Base-by-base conservation (phyloP, 1,140 invertebrate species). In the Chlorops oryzae region DNA sequence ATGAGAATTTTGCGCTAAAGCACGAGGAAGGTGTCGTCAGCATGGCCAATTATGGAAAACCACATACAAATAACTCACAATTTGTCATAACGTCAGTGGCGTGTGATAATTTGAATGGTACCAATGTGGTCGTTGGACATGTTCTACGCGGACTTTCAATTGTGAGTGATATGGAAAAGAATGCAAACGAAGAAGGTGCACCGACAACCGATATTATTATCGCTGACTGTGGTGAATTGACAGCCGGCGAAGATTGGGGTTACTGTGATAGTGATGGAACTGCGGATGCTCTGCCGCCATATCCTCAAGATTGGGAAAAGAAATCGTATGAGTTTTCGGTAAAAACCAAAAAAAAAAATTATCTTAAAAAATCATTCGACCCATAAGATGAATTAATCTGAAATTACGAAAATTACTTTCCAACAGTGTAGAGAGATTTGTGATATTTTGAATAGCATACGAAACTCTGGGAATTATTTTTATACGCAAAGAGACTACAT, bases 61-160 rank as follows among this genome's bases (percentile, higher is more conserved):
- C 83, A 3, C 80, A 96, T 68, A 88, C 87, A 34, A 97, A 96
- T 65, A 90, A 86, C 47, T 95, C 90, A 6, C 94, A 98, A 74
- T 98, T 98, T 75, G 94, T 96, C 61, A 90, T 98, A 18, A 93
- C 92, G 3, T 81, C 86, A 12, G 86, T 83, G 0, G 80, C 86
- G 5, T 90, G 89, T 59, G 76, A 82, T 22, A 93, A 96, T 60
- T 74, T 97, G 21, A 88, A 98, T 73, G 85, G 84, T 10, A 87
- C 80, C 23, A 93, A 98, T 74, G 89, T 96, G 2, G 90, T 92
- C 22, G 94, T 97, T 73, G 95, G 94, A 2, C 78, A 78, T 53
- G 85, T 93, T 7, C 59, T 81, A 5, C 84, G 81, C 62, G 90
- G 89, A 15, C 70, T 88, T 39, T 78, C 79, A 10, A 73, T 87